phyloP scores from a whole-genome alignment of 92 coral and sea anemone species.

The Phenganax marumi region DNA sequence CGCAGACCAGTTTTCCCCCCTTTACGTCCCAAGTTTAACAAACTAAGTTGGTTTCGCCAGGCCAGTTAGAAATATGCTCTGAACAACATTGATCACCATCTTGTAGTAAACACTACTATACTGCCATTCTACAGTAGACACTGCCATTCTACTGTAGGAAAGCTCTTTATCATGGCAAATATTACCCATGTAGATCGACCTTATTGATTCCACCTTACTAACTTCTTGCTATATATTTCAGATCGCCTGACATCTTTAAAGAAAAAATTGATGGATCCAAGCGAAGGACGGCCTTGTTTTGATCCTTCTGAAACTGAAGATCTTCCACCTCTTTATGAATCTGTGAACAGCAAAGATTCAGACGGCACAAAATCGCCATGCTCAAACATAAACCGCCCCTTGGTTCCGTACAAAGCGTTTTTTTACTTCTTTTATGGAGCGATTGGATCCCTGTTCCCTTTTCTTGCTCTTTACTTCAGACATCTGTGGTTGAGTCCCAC shows the following conservation, averaged over 20 bases:
- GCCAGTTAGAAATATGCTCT: too few species aligned
- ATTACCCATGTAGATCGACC: background rate
- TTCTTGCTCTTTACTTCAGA: slow-evolving; percentile 37
- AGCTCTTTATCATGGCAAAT: background rate
- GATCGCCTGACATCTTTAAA: slow-evolving; percentile 1
- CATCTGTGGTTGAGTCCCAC: slow-evolving; percentile 33
- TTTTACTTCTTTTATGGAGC: slow-evolving; percentile 43
- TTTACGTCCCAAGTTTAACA: too few species aligned
- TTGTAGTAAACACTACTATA: too few species aligned
- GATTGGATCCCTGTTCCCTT: slow-evolving; percentile 31
- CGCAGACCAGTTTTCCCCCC: too few species aligned
- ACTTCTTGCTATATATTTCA: background rate
- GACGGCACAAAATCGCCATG: slow-evolving; percentile 1
- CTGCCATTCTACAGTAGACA: too few species aligned
- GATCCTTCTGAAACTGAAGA: slow-evolving; percentile 6
- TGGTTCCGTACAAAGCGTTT: slow-evolving; percentile 34
- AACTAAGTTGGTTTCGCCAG: too few species aligned
- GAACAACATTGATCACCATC: too few species aligned
- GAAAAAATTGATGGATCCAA: slow-evolving; percentile 21
- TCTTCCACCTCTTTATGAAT: slow-evolving; percentile 39
- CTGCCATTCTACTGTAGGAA: too few species aligned
- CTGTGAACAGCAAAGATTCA: slow-evolving; percentile 29
- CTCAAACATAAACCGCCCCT: slow-evolving; percentile 2
- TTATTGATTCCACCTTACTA: background rate
- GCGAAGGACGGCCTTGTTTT: slow-evolving; percentile 14